A percentile compares a stretch with the other conserved stretches of the same genome.
phyloP scores from a whole-genome alignment of 1,140 invertebrate species.

The Gryllus bimaculatus region DNA sequence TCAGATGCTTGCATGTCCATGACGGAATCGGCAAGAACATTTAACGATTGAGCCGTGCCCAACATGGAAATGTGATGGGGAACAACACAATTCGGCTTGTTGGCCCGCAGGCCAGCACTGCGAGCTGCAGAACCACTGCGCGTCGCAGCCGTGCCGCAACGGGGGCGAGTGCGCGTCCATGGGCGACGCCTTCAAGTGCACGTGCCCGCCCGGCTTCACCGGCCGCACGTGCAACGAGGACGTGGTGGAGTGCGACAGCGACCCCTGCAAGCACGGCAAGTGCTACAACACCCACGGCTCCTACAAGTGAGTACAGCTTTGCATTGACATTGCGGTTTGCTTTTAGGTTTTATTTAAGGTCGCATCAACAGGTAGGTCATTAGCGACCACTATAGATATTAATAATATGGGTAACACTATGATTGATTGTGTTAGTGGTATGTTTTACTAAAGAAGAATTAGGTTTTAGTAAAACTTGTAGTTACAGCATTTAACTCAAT shows the following conservation, averaged over 20 bases:
- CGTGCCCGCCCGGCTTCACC: slow-evolving; percentile 75
- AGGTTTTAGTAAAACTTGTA: no score
- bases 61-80: no score
- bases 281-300: slow-evolving; percentile 84
- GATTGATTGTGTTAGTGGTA: no score
- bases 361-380: no score
- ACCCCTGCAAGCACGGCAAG: slow-evolving; percentile 66
- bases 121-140: slow-evolving; percentile 79
- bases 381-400: no score
- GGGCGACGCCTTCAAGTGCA: slow-evolving; percentile 66
- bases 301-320: slow-evolving; percentile 61
- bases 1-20: no score
- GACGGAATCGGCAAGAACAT: no score
- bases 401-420: no score
- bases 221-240: slow-evolving; percentile 79
- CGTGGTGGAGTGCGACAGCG: slow-evolving; percentile 73
- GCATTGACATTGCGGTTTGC: neutral
- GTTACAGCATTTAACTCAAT: no score
- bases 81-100: neutral
- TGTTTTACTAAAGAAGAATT: no score
- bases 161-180: slow-evolving; percentile 70
- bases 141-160: slow-evolving; percentile 77
- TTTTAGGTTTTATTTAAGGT: no score
- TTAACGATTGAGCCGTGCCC: no score
- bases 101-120: slow-evolving; percentile 65